Base-by-base conservation (phyloP, 2,888 invertebrate genomes). In the Tricholauxania praeusta region DNA sequence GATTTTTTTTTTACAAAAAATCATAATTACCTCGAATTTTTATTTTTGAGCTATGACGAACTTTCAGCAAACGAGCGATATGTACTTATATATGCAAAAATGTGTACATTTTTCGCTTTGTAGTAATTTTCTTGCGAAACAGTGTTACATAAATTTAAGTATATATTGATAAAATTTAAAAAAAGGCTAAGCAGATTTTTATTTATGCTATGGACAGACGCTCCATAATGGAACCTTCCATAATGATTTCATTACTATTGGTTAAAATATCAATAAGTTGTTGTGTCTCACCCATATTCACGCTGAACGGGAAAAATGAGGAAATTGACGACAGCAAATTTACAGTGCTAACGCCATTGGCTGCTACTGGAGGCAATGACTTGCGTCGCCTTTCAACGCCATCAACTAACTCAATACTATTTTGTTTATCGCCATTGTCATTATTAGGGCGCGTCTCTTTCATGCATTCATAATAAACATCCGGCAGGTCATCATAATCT, bases 301-400 rank as follows among this genome's bases (percentile, higher is more conserved):
- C 81, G 72, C 87, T 87, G 75, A 88, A 88, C 8, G 88, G 88
- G 74, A 88, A 88, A 79, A 87, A 88, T 6, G 88, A 88, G 12
- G 87, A 87, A 17, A 87, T 82, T 39, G 83, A 82, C 51, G 87
- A 85, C 71, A 87, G 74, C 57, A 79, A 57, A 57, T 63, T 63
- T 57, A 55, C 67, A 3, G 73, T 65, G 73, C 63, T 84, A 10
- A 85, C 85, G 1, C 84, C 84, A 67, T 84, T 70, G 12, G 63
- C 63, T 47, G 53, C 48, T 60, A 52, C 32, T 19, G 74, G 66
- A 8, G 77, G 76, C 55, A 74, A 65, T 22, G 80, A 78, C 69
- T 80, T 81, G 62, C 82, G 82, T 2, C 83, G 77, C 0, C 85
- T 77, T 74, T 85, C 84, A 5, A 84, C 84, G 1, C 84, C 84